These are phyloP conservation scores for Catalaphyllia jardinei DNA, from an alignment of 64 coral and sea anemone genomes.

Conservation along the genomic window DNA sequence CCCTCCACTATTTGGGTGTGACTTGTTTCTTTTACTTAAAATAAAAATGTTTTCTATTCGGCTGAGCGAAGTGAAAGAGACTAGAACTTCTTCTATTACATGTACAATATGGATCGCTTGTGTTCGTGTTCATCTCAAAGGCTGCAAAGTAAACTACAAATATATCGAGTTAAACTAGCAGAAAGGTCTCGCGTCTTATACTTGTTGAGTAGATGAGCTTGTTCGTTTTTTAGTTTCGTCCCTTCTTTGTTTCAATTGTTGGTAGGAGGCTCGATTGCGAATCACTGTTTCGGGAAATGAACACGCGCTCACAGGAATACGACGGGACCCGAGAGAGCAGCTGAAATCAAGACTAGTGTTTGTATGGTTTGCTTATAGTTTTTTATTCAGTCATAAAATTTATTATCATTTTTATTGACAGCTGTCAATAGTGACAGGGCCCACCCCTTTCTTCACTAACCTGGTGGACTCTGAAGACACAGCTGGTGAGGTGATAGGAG, in stretches of 20 bases:
- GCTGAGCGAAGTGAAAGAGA: too few relatives aligned
- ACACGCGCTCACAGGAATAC: too few relatives aligned
- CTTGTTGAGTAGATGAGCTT: background rate
- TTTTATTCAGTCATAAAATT: background rate
- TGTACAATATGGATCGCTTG: too few relatives aligned
- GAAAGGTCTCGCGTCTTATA: background rate
- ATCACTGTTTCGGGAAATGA: too few relatives aligned
- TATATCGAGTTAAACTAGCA: too few relatives aligned
- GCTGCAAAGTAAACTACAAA: too few relatives aligned
- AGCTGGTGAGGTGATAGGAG: constrained; percentile 72
- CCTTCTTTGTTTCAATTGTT: background rate
- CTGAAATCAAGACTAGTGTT: background rate
- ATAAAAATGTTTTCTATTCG: too few relatives aligned
- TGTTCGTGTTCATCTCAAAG: too few relatives aligned
- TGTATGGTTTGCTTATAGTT: background rate
- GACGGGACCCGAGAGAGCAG: too few relatives aligned
- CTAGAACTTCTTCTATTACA: too few relatives aligned
- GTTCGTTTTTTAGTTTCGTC: background rate
- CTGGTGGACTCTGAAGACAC: constrained; percentile 79
- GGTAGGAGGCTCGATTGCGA: background rate
- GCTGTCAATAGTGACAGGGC: constrained; percentile 63
- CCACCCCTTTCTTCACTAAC: constrained; percentile 91
- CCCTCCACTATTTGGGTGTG: too few relatives aligned
- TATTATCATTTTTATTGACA: constrained; percentile 18
- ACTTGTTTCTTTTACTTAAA: too few relatives aligned